A percentile compares a stretch with the other conserved stretches of the same genome.
These are phyloP conservation scores for Nestor notabilis DNA, from an alignment of 2,113 vertebrate species.

Conservation along the genomic window DNA sequence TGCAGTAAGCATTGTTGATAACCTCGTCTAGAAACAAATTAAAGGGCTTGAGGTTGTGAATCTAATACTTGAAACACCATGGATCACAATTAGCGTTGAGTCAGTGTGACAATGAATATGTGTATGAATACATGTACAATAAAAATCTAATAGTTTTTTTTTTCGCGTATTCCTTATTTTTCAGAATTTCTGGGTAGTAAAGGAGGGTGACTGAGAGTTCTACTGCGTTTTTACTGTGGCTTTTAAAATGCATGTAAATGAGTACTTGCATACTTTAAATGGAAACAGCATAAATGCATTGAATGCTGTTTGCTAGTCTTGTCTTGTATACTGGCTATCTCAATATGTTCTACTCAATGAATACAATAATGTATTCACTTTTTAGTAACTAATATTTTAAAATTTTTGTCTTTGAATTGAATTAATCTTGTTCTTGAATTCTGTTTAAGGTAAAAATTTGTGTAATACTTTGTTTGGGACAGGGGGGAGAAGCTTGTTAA, in stretches of 20 bases:
- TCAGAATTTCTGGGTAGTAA: neutral
- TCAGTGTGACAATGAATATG: neutral
- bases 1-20: neutral
- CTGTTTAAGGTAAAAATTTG: neutral
- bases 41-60: neutral
- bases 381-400: neutral
- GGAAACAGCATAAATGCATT: neutral
- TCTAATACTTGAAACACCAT: neutral
- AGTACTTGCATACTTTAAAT: neutral
- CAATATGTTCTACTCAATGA: neutral
- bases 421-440: neutral
- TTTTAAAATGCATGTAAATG: neutral
- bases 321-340: neutral
- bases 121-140: neutral
- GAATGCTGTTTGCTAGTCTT: neutral
- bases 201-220: neutral
- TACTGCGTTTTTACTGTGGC: neutral
- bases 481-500: neutral
- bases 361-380: neutral
- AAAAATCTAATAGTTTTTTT: neutral
- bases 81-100: neutral
- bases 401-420: neutral
- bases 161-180: neutral
- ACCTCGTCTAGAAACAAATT: neutral
- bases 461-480: neutral